A percentile compares a stretch with the other conserved stretches of the same genome.
These are phyloP conservation scores for Drosophila eugracilis DNA, from an alignment of 1,140 invertebrate genomes.

Conservation along the genomic window DNA sequence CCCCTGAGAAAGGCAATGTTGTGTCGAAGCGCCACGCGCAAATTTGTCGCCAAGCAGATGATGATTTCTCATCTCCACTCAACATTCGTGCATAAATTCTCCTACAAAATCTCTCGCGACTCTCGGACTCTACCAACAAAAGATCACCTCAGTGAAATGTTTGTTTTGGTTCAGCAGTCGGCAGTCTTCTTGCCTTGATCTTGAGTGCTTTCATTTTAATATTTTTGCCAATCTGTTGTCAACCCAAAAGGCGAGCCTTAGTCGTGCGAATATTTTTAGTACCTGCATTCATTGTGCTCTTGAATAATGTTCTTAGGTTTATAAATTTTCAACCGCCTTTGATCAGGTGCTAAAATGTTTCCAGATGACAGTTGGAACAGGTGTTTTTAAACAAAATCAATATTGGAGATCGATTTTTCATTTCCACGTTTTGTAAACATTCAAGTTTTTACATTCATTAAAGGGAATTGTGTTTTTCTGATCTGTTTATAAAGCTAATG, in stretches of 20 bases:
- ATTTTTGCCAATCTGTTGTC: constrained; percentile 68
- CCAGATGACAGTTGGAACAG: constrained; percentile 18
- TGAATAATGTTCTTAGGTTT: constrained; percentile 27
- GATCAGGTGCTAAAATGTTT: constrained; percentile 5
- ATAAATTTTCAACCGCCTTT: constrained; percentile 7
- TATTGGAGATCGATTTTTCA: constrained; percentile 6
- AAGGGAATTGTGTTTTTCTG: background rate
- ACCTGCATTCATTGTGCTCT: constrained; percentile 44
- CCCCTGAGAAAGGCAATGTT: constrained; percentile 25
- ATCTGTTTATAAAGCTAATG: constrained; percentile 6
- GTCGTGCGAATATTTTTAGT: constrained; percentile 70
- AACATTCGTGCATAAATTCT: constrained; percentile 27
- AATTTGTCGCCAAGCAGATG: constrained; percentile 41
- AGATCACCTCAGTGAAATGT: constrained; percentile 48
- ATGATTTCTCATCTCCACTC: constrained; percentile 18
- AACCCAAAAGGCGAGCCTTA: constrained; percentile 48
- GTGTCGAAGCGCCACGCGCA: constrained; percentile 54
- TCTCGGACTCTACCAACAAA: constrained; percentile 30
- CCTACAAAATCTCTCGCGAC: too few relatives aligned
- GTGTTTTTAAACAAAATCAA: constrained; percentile 19
- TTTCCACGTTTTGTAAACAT: constrained; percentile 10
- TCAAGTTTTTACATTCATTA: constrained; percentile 2
- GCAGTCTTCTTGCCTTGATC: constrained; percentile 74
- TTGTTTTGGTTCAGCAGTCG: constrained; percentile 66
- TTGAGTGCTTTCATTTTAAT: constrained; percentile 60